Base-by-base conservation (phyloP, 2,888 invertebrate genomes). In the Orthosia cruda region DNA sequence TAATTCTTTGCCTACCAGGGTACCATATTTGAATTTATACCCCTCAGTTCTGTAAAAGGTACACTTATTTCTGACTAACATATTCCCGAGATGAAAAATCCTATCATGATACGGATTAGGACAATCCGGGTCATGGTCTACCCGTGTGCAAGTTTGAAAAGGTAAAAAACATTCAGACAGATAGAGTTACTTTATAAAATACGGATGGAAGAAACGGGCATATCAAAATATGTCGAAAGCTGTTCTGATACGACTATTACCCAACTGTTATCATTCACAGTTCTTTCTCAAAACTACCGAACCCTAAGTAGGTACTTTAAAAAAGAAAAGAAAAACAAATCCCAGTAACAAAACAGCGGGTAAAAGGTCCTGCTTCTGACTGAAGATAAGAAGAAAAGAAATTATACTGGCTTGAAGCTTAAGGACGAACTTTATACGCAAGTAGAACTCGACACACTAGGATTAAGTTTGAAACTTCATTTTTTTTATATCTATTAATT, bases 381-480 rank as follows among this genome's bases (percentile, higher is more conserved):
- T 70, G 32, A 26, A 78, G 87, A 85, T 77, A 81, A 73, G 72
- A 71, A 78, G 26, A 74, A 83, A 87, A 83, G 68, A 79, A 81
- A 87, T 83, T 83, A 87, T 83, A 65, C 88, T 40, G 67, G 40
- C 75, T 75, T 26, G 74, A 70, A 77, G 71, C 74, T 83, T 77
- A 77, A 71, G 71, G 64, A 83, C 69, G 76, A 85, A 86, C 67
- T 86, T 85, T 87, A 71, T 64, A 79, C 79, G 55, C 72, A 84
- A 87, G 74, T 73, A 26, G 62, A 74, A 75, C 78, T 68, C 67
- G 66, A 75, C 74, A 77, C 81, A 84, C 81, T 83, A 59, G 76
- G 70, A 74, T 81, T 84, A 74, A 65, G 69, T 84, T 84, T 32
- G 49, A 63, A 71, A 59, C 50, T 69, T 61, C 20, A 54, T 80